Percentiles rank a stretch among this genome's conserved stretches.
Evolutionary conservation across 2,113 vertebrate genomes (phyloP).

Genomic region (Dissostichus mawsoni): DNA sequence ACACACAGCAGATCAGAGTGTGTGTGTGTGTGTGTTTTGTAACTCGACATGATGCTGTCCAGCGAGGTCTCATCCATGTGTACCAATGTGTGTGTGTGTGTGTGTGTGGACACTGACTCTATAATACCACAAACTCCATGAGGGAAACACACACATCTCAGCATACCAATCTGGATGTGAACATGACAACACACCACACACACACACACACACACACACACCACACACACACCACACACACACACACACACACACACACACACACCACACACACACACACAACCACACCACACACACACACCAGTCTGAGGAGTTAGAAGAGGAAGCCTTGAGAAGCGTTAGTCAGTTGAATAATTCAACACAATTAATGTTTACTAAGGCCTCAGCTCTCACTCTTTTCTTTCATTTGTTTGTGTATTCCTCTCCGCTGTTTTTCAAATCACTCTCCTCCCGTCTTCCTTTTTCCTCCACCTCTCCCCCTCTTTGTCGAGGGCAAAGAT

Average conservation of each 20-base stretch:
- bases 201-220: neutral
- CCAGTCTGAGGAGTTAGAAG: slow-evolving; percentile 6
- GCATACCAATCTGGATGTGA: too few relatives aligned
- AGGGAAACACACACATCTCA: slow-evolving; percentile 29
- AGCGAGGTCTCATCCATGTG: too few relatives aligned
- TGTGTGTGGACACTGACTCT: slow-evolving; percentile 29
- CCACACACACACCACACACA: neutral
- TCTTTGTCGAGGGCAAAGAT: neutral
- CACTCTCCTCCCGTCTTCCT: slow-evolving; percentile 10
- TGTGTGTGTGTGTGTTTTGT: slow-evolving; percentile 27
- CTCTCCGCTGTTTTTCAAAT: slow-evolving; percentile 37
- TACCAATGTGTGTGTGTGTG: slow-evolving; percentile 8
- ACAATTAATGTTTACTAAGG: slow-evolving; percentile 72
- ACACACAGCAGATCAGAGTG: neutral
- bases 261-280: neutral
- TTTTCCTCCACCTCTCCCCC: neutral
- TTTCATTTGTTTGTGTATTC: slow-evolving; percentile 37
- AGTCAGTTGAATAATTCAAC: slow-evolving; percentile 82
- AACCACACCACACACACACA: slow-evolving; percentile 19
- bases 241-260: slow-evolving; percentile 1
- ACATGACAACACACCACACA: neutral
- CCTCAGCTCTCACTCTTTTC: slow-evolving; percentile 30
- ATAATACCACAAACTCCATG: slow-evolving; percentile 6
- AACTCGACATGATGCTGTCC: too few relatives aligned
- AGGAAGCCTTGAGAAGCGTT: slow-evolving; percentile 41